These are phyloP conservation scores for Paralinhomoeus sp. DNA, from an alignment of 2,888 invertebrate species.

Conservation along the genomic window DNA sequence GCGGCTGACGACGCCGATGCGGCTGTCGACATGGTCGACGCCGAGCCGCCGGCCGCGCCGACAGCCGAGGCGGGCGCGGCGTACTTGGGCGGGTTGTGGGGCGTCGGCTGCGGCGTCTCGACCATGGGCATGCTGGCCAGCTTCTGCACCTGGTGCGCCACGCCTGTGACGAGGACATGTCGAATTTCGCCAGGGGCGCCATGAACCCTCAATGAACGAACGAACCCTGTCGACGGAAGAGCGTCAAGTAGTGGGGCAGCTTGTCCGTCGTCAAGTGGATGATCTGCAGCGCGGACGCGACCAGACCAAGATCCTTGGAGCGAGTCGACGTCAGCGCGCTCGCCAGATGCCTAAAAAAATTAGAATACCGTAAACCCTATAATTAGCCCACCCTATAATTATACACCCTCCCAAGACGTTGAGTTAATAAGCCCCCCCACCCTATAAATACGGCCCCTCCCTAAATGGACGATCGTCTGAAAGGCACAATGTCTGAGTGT, in stretches of 20 bases:
- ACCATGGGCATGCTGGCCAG: constrained; percentile 10
- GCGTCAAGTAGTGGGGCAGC: constrained; percentile 74
- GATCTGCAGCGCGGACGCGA: constrained; percentile 84
- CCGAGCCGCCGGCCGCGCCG: not conserved
- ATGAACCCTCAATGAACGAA: constrained; percentile 3
- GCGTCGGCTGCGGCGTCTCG: not conserved
- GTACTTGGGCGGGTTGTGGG: not conserved
- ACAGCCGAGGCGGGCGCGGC: not conserved
- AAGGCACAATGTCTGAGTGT: no score
- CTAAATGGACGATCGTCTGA: no score
- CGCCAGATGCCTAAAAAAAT: no score
- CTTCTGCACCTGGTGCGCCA: constrained; percentile 22
- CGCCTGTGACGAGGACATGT: constrained; percentile 1
- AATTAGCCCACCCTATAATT: no score
- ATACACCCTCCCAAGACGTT: no score
- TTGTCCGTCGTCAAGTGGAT: constrained; percentile 87
- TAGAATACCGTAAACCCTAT: no score
- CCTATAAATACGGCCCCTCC: no score
- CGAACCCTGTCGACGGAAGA: constrained; percentile 74
- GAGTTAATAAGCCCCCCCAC: no score
- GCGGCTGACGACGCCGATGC: not conserved
- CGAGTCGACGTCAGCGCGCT: no score
- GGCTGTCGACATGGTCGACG: not conserved
- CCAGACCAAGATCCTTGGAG: constrained; percentile 65
- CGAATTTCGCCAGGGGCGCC: not conserved